phyloP scores from a whole-genome alignment of 2,797 vertebrate species.

The Danio kyathit region DNA sequence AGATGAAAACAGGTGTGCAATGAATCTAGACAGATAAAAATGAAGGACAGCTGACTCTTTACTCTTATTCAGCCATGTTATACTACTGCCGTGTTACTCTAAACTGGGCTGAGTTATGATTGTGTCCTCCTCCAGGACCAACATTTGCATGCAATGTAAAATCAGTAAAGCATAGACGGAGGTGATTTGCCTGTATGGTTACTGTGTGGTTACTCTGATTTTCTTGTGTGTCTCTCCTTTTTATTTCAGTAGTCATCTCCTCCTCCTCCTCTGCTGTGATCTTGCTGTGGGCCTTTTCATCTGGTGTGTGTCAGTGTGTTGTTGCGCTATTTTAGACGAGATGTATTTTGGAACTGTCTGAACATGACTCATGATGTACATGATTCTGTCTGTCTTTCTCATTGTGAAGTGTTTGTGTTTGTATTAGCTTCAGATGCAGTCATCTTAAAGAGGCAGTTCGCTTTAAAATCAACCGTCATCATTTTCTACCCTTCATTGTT shows the following conservation, averaged over 20 bases:
- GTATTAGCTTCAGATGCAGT: constrained; percentile 52
- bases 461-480: neutral
- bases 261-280: constrained; percentile 68
- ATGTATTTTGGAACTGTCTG: constrained; percentile 80
- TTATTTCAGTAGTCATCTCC: constrained; percentile 79
- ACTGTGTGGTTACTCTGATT: constrained; percentile 53
- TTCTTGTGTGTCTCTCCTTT: constrained; percentile 62
- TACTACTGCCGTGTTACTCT: neutral
- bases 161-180: constrained; percentile 12
- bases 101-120: constrained; percentile 24
- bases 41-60: constrained; percentile 22
- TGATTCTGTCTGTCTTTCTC: constrained; percentile 52
- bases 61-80: constrained; percentile 26
- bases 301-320: constrained; percentile 58
- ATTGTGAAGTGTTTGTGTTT: constrained; percentile 60
- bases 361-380: constrained; percentile 79
- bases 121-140: constrained; percentile 11
- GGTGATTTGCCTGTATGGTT: constrained; percentile 62
- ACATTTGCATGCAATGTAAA: constrained; percentile 51
- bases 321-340: constrained; percentile 72
- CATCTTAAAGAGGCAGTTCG: constrained; percentile 49
- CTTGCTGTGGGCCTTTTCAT: constrained; percentile 62
- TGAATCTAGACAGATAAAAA: constrained; percentile 45
- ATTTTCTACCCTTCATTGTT: neutral
- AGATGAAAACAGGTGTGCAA: neutral